Evolutionary conservation across 2,113 vertebrate species (phyloP), one percentile per base, ranked within the genome.

Genomic region (Megaleporinus macrocephalus): DNA sequence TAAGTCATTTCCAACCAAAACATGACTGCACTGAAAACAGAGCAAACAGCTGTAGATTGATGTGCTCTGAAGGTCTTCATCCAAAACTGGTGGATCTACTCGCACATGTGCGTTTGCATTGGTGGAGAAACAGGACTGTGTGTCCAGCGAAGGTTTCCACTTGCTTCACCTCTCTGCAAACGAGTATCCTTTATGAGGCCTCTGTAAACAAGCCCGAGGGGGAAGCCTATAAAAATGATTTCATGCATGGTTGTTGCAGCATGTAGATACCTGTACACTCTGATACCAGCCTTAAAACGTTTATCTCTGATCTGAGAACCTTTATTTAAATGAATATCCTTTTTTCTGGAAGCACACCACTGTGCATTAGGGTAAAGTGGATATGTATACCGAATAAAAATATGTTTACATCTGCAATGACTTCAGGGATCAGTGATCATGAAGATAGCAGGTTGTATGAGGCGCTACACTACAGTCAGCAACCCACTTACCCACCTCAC

Each of bases 171-270:
- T 57, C 55, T 57, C 55, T 9, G 55, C 14, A 57, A 57, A 5
- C 22, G 18, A 57, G 55, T 13, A 9, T 57, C 55, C 18, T 57
- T 57, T 57, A 57, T 57, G 55, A 57, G 55, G 18, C 22, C 22
- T n/a, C 55, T 57, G 55, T 57, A 57, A 57, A 57, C 55, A 57
- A 22, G 22, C 55, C 20, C 20, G 20, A 57, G 55, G 55, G n/a
- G 55, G 22, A 57, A n/a, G 22, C 2, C 72, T 74, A 74, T 74
- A 57, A 74, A 74, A 36, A 33, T 14, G 29, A 57, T 74, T 44
- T 74, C 73, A 61, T 41, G n/a, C 73, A 26, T 61, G 73, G 33
- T 13, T 44, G n/a, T 27, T 62, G 30, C 16, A 24, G 30, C 4
- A 3, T 76, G 57, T 41, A 76, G 53, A 62, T 5, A 20, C n/a